Percentiles rank a stretch among this genome's conserved stretches.
phyloP scores from a whole-genome alignment of 2,113 vertebrate genomes.

The Pseudopodoces humilis region DNA sequence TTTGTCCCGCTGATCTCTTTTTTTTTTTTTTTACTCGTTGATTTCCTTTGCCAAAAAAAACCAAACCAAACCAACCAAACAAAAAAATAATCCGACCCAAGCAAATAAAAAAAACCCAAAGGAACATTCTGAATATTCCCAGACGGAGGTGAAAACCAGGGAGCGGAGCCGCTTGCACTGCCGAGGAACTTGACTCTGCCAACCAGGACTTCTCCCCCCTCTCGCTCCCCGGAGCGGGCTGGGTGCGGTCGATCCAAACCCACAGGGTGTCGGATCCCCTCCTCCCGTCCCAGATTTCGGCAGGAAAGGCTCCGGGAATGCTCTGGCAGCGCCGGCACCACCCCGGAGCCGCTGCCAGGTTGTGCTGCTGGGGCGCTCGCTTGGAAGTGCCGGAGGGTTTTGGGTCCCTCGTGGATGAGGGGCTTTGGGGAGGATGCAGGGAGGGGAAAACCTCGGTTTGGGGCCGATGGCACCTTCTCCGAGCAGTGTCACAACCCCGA shows the following conservation, averaged over 20 bases:
- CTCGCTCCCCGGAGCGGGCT: background rate
- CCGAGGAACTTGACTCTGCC: conserved; percentile 78
- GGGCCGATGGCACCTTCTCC: background rate
- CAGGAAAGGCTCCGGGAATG: background rate
- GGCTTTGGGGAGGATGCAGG: fast-evolving
- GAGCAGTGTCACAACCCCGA: fast-evolving
- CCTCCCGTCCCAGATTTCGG: fast-evolving
- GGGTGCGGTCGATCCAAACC: background rate
- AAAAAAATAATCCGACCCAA: background rate
- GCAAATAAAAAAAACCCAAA: background rate
- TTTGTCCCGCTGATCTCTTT: background rate
- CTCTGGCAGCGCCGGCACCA: fast-evolving
- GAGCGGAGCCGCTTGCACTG: conserved; percentile 5
- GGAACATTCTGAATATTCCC: background rate
- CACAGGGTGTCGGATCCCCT: background rate
- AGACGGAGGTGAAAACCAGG: background rate
- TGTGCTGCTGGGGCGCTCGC: background rate
- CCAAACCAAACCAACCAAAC: too few species aligned
- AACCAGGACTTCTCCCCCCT: conserved; percentile 66
- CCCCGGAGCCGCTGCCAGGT: fast-evolving
- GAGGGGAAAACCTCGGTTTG: background rate
- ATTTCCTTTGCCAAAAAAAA: background rate
- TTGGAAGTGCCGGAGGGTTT: background rate
- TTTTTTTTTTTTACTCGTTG: background rate
- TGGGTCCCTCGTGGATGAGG: background rate